Evolutionary conservation across 2,888 invertebrate species (phyloP), one percentile per base, ranked within the genome.

Genomic region (Oegoconia quadripuncta): DNA sequence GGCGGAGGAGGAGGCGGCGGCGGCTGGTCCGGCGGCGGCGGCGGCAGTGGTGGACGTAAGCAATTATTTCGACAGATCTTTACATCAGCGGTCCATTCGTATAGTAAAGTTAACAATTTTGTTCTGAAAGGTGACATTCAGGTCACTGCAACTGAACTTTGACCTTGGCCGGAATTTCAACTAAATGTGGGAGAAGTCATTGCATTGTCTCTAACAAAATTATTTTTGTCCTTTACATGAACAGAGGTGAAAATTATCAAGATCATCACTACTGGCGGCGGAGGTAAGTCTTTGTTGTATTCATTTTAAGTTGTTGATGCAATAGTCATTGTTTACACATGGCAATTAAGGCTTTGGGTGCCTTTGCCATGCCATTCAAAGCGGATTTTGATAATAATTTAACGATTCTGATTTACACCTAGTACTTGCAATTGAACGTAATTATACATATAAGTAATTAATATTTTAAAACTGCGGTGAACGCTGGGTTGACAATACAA

Each of bases 231-330:
- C 6, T 31, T 30, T 39, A 57, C 23, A 25, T 25, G n/a, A 8
- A 45, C 72, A 79, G 79, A 74, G 49, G 70, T 79, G 44, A 79
- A 79, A 57, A 74, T 78, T 45, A 78, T 78, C 59, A 79, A 79
- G 54, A 72, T 79, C 57, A 77, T 78, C 46, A 63, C 69, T 34
- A 50, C 62, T 41, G 74, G 76, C 29, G 74, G 76, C 40, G 67
- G 78, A 52, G 70, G 72, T 72, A 58, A 64, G 66, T 13, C 27
- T 12, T 7, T 12, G 12, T 4, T 27, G n/a, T n/a, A n/a, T 27
- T 32, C 22, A 20, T 32, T 32, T 30, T 17, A n/a, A 8, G 11
- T 23, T 23, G 23, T 23, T 23, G n/a, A 23, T 8, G 23, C 23
- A 23, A 23, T 6, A 13, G 28, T 27, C 11, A 12, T 9, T 27